Percentiles rank a stretch among this genome's conserved stretches.
phyloP scores from a whole-genome alignment of 2,888 invertebrate species.

The Lissocephala sabroskyi region DNA sequence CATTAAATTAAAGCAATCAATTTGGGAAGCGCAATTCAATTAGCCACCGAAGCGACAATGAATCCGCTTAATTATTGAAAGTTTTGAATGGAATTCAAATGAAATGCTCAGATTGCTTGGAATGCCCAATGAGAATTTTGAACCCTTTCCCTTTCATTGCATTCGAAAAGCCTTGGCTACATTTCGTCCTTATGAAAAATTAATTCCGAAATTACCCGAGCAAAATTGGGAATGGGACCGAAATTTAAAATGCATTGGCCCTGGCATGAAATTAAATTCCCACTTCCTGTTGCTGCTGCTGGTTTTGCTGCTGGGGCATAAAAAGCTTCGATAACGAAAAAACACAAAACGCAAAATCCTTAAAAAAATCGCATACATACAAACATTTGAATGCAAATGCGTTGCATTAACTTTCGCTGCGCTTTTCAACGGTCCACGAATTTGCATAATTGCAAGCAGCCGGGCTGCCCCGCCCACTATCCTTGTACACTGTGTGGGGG shows the following conservation, averaged over 20 bases:
- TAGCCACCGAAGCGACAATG: no score
- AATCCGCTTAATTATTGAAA: no score
- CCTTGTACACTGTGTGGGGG: slow-evolving; percentile 4
- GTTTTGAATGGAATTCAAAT: no score
- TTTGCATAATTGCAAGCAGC: slow-evolving; percentile 51
- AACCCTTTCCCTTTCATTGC: no score
- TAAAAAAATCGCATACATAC: slow-evolving; percentile 58
- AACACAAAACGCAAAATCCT: slow-evolving; percentile 21
- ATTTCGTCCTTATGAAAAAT: no score
- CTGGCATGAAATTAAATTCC: slow-evolving; percentile 20
- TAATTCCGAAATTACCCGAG: no score
- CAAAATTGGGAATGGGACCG: slow-evolving; percentile 24
- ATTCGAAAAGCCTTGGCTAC: no score
- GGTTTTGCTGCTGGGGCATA: no score
- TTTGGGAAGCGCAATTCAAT: no score
- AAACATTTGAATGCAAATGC: slow-evolving; percentile 56
- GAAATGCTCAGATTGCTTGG: no score
- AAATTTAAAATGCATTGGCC: slow-evolving; percentile 52
- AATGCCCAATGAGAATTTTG: no score
- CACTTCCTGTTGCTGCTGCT: not conserved
- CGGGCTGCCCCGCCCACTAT: slow-evolving; percentile 11
- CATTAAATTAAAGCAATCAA: no score
- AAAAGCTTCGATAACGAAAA: slow-evolving; percentile 17
- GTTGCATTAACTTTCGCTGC: slow-evolving; percentile 47
- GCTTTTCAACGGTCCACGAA: slow-evolving; percentile 31